Conservation (phyloP, 1,140 invertebrate genomes). For the Eumaeus atala region DNA sequence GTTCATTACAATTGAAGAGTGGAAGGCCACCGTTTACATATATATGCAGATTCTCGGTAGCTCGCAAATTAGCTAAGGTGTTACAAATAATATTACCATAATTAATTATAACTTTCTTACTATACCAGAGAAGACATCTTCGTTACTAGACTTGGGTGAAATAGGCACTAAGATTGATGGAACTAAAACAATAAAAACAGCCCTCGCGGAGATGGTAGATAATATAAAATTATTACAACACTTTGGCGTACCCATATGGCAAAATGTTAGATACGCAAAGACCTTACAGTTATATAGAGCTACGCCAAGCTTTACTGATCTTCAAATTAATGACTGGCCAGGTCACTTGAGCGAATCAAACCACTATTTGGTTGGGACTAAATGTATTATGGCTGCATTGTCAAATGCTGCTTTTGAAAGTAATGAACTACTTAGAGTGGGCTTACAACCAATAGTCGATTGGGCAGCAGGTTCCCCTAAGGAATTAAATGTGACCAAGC, state of each 20-base stretch:
- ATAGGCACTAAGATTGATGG: too few relatives aligned
- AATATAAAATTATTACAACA: constrained; percentile 13
- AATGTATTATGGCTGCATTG: constrained; percentile 12
- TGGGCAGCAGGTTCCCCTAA: constrained; percentile 12
- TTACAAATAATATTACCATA: too few relatives aligned
- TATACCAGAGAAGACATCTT: too few relatives aligned
- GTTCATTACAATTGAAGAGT: too few relatives aligned
- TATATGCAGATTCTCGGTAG: too few relatives aligned
- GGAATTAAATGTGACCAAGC: constrained; percentile 5
- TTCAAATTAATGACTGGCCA: constrained; percentile 23
- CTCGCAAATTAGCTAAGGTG: too few relatives aligned
- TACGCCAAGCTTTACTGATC: constrained; percentile 17
- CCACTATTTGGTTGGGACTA: constrained; percentile 16
- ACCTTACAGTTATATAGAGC: constrained; percentile 12
- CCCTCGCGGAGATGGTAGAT: too few relatives aligned
- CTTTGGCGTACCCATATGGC: constrained; percentile 18
- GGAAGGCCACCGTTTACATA: too few relatives aligned
- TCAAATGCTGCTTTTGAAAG: constrained; percentile 16
- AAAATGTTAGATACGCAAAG: constrained; percentile 20
- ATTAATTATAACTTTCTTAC: too few relatives aligned
- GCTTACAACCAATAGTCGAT: constrained; percentile 16
- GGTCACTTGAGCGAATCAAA: constrained; percentile 18
- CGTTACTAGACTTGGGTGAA: too few relatives aligned
- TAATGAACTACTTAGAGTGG: constrained; percentile 16
- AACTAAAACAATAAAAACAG: too few relatives aligned